A percentile compares a stretch with the other conserved stretches of the same genome.
Conservation (phyloP, 1,140 invertebrate genomes). For the Drosophila nigromelanica region DNA sequence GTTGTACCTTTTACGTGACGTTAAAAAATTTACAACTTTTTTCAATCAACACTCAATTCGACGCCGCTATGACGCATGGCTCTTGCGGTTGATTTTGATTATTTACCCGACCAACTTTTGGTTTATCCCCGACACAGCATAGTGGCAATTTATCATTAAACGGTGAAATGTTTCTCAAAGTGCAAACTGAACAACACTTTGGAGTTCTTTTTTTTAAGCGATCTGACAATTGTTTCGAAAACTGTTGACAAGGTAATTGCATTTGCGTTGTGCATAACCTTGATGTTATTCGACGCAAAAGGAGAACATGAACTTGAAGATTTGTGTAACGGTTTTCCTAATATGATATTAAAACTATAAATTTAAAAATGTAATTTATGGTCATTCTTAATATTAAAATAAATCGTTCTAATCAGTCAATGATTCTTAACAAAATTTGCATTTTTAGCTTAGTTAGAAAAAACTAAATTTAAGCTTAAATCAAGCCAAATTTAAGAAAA, state of each 20-base stretch:
- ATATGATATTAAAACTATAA: too few species aligned
- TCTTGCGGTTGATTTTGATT: slow-evolving; percentile 70
- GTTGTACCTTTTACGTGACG: slow-evolving; percentile 52
- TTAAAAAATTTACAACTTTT: slow-evolving; percentile 78
- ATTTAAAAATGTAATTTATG: too few species aligned
- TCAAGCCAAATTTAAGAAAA: too few species aligned
- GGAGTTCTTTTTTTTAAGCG: not conserved
- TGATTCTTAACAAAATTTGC: too few species aligned
- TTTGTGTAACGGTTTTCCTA: too few species aligned
- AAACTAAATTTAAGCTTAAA: too few species aligned
- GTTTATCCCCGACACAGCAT: slow-evolving; percentile 40
- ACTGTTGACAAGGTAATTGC: slow-evolving; percentile 12
- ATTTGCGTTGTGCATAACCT: not conserved
- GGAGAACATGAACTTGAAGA: too few species aligned
- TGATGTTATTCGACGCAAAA: not conserved
- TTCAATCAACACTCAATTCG: slow-evolving; percentile 74
- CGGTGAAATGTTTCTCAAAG: slow-evolving; percentile 25
- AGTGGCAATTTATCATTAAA: slow-evolving; percentile 76
- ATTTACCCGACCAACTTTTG: slow-evolving; percentile 51
- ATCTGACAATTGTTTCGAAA: slow-evolving; percentile 3
- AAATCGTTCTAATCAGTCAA: too few species aligned
- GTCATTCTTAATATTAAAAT: too few species aligned
- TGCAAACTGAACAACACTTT: slow-evolving; percentile 4
- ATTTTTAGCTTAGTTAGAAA: too few species aligned
- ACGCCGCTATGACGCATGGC: slow-evolving; percentile 54